Base-by-base conservation (phyloP, 2,888 invertebrate genomes). In the Cerceris rybyensis region DNA sequence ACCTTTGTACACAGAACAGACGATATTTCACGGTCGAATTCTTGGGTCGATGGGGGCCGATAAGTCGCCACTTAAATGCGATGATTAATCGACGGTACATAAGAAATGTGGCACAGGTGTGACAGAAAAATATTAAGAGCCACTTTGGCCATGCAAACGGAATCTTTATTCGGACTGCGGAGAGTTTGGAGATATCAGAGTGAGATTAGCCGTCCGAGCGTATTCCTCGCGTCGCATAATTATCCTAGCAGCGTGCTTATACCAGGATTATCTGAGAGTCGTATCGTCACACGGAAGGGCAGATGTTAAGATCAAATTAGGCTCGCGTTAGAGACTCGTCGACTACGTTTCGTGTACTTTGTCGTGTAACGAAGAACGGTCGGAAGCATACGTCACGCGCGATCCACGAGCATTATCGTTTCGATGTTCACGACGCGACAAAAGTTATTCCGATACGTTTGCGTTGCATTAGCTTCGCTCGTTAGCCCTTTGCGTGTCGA, bases 291-390 rank as follows among this genome's bases (percentile, higher is more conserved):
- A 64, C 65, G 63, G 50, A 39, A 52, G 66, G 74, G 61, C 80
- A 83, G 83, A 83, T 83, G 78, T 65, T 52, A 65, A 76, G 61
- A 76, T 76, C 65, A 64, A 76, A 76, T 78, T 76, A 58, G 68
- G 65, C 70, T 41, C 69, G 42, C 55, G 64, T 43, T 78, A 50
- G 66, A 72, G 75, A 70, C 60, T 46, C 67, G 7, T 57, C 28
- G 60, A 54, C 41, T 55, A 58, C 7, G 57, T 39, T 14, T 28
- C 28, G 42, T 43, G 39, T 64, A 7, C 66, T 28, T 9, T 5
- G 9, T 5, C 6, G 28, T 43, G 13, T 16, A 63, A 57, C 43
- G 41, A 75, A 55, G 50, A 7, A 43, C 55, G n/a, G 14, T 52
- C 7, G 65, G 55, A 28, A 46, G 46, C 17, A 43, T 41, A 17